Conservation (phyloP, 2,888 invertebrate species). For the Tolmerus cingulatus region DNA sequence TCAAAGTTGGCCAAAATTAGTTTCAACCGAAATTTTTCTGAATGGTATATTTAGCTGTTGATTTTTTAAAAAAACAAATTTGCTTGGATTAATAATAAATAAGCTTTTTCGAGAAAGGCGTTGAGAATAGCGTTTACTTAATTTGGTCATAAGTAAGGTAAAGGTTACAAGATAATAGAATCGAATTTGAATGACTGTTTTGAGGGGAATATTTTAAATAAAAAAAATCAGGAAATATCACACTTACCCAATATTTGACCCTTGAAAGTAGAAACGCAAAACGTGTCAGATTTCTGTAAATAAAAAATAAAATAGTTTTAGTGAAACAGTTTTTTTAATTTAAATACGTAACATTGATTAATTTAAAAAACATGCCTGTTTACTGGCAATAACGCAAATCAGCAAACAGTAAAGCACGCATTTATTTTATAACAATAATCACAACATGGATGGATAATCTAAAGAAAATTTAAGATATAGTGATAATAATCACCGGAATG, state of each 20-base stretch:
- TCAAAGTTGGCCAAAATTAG: constrained; percentile 29
- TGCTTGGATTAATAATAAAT: neutral
- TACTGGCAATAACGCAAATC: too few species aligned
- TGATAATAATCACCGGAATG: too few species aligned
- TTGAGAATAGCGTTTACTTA: neutral
- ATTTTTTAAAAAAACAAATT: neutral
- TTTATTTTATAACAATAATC: too few species aligned
- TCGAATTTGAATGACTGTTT: neutral
- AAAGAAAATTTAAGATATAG: too few species aligned
- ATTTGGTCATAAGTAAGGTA: neutral
- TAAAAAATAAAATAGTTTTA: neutral
- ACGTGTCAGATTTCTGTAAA: neutral
- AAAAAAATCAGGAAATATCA: neutral
- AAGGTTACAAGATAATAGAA: neutral
- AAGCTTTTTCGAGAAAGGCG: neutral
- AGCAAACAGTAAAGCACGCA: too few species aligned
- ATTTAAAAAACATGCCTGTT: too few species aligned
- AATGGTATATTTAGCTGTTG: neutral
- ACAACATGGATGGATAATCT: too few species aligned
- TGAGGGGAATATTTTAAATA: neutral
- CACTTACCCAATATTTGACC: neutral
- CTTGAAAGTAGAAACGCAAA: neutral
- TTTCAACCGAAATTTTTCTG: neutral
- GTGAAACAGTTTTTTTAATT: neutral
- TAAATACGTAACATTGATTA: neutral